These are phyloP conservation scores for Synanthedon vespiformis DNA, from an alignment of 2,888 invertebrate species.

Conservation along the genomic window DNA sequence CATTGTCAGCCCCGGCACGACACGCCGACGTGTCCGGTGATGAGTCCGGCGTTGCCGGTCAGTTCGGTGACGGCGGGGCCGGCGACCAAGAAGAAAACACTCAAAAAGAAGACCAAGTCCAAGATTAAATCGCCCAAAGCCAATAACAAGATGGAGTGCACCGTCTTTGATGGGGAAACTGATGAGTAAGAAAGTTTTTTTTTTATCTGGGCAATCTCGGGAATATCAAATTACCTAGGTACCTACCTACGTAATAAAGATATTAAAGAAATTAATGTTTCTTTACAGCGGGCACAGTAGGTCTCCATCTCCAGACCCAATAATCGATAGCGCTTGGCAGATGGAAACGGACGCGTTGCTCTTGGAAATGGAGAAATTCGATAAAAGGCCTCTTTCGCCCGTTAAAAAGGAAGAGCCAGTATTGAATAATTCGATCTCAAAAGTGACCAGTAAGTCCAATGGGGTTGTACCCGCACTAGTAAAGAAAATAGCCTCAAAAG, in stretches of 20 bases:
- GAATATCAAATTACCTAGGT: too few relatives aligned
- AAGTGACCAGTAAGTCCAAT: constrained; percentile 25
- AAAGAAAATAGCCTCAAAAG: constrained; percentile 35
- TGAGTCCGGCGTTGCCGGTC: constrained; percentile 51
- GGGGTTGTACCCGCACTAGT: constrained; percentile 34
- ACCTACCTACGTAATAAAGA: neutral
- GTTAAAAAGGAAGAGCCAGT: constrained; percentile 11
- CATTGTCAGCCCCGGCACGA: constrained; percentile 37
- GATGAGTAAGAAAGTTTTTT: constrained; percentile 38
- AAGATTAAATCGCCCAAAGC: constrained; percentile 17
- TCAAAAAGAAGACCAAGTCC: constrained; percentile 25
- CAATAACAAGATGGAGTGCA: constrained; percentile 29
- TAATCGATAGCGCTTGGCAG: constrained; percentile 28
- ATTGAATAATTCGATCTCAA: constrained; percentile 20
- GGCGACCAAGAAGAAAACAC: constrained; percentile 33
- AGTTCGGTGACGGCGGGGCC: constrained; percentile 45
- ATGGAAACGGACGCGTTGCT: constrained; percentile 47
- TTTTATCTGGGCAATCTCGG: too few relatives aligned
- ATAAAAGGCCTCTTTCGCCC: constrained; percentile 14
- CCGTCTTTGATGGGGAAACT: constrained; percentile 27
- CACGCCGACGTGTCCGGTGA: constrained; percentile 44
- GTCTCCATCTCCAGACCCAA: constrained; percentile 41
- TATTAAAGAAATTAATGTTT: neutral
- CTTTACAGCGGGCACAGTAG: constrained; percentile 34
- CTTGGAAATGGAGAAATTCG: constrained; percentile 25